A percentile compares a stretch with the other conserved stretches of the same genome.
phyloP scores from a whole-genome alignment of 2,113 vertebrate genomes.

The Holacanthus passer region DNA sequence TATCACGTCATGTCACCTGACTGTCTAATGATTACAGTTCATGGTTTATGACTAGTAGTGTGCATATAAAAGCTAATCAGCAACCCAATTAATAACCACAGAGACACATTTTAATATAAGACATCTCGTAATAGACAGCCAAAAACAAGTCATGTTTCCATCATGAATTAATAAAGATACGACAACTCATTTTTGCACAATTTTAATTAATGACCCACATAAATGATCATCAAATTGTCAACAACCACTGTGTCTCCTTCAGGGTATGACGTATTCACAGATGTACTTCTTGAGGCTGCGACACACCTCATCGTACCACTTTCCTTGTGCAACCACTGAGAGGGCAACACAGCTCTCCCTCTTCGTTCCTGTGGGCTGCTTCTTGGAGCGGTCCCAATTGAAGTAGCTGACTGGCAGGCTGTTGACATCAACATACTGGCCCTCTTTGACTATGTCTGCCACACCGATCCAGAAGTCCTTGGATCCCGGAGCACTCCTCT shows the following conservation, averaged over 20 bases:
- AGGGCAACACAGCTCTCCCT: conserved; percentile 92
- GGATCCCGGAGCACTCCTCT: conserved; percentile 85
- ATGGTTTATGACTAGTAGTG: too few relatives aligned
- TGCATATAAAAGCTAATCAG: not conserved
- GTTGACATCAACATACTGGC: conserved; percentile 95
- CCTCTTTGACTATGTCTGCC: conserved; percentile 92
- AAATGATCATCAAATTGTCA: conserved; percentile 28
- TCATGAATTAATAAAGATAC: not conserved
- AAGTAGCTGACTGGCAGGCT: conserved; percentile 89
- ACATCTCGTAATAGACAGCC: not conserved
- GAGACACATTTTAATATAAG: not conserved
- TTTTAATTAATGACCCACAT: conserved; percentile 43
- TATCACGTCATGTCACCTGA: not conserved
- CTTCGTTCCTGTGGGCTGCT: conserved; percentile 92
- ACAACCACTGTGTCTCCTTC: conserved; percentile 41
- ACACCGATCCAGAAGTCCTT: conserved; percentile 95
- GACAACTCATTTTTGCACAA: not conserved
- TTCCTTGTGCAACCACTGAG: conserved; percentile 90
- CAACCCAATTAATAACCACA: not conserved
- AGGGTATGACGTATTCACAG: conserved; percentile 95
- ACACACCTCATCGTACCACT: conserved; percentile 94
- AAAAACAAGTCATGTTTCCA: not conserved
- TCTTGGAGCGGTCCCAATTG: conserved; percentile 92
- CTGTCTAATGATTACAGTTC: not conserved
- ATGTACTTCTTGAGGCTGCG: conserved; percentile 93